phyloP scores from a whole-genome alignment of 1,140 invertebrate species.

The Drosophila guanche region DNA sequence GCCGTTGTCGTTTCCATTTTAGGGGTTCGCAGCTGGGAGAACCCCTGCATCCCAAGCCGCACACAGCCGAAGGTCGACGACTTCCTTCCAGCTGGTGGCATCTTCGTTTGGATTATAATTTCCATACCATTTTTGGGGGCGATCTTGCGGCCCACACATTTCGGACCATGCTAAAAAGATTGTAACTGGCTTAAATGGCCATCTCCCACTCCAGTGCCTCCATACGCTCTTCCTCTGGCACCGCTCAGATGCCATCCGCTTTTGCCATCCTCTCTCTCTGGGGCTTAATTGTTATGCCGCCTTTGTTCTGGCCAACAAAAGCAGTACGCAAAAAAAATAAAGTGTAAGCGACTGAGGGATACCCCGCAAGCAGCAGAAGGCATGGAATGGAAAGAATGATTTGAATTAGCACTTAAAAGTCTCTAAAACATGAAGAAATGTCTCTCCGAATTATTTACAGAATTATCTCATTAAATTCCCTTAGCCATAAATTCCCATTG shows the following conservation, averaged over 20 bases:
- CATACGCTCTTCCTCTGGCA: too few species aligned
- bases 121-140: conserved; percentile 11
- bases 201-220: background rate
- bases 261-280: too few species aligned
- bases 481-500: too few species aligned
- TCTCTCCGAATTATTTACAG: too few species aligned
- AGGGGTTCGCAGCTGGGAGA: conserved; percentile 28
- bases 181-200: conserved; percentile 30
- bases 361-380: too few species aligned
- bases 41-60: background rate
- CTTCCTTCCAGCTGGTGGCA: conserved; percentile 9
- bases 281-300: conserved; percentile 12
- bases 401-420: too few species aligned
- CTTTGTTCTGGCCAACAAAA: conserved; percentile 29
- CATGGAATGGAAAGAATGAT: too few species aligned
- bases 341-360: too few species aligned
- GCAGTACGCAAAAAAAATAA: background rate
- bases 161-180: conserved; percentile 4
- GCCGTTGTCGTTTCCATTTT: conserved; percentile 20
- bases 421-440: too few species aligned
- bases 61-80: conserved; percentile 29
- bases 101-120: conserved; percentile 22
- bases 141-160: conserved; percentile 14
- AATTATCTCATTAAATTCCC: too few species aligned
- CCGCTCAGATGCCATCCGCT: too few species aligned